phyloP scores from a whole-genome alignment of 1,140 invertebrate genomes.

The Heterodera carotae region DNA sequence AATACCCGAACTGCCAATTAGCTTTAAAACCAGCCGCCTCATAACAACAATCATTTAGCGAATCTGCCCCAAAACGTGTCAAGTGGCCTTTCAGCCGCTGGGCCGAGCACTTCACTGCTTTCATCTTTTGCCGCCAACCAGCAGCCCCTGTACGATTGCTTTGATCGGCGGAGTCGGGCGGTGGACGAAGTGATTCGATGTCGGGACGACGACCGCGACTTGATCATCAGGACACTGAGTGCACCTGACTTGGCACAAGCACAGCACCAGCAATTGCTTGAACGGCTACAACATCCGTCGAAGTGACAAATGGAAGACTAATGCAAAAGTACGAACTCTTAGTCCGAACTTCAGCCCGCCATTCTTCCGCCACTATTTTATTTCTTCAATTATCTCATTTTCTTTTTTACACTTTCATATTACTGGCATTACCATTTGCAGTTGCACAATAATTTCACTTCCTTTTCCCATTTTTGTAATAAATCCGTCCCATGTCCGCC shows the following conservation, averaged over 20 bases:
- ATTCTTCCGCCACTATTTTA: not conserved
- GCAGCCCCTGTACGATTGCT: constrained; percentile 1
- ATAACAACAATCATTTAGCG: not conserved
- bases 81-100: not conserved
- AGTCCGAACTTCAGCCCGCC: not conserved
- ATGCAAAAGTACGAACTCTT: not conserved
- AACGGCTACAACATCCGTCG: not conserved
- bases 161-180: not conserved
- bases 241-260: constrained; percentile 7
- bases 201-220: not conserved
- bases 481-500: too few relatives aligned
- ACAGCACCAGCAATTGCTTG: not conserved
- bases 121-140: not conserved
- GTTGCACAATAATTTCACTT: not conserved
- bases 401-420: not conserved
- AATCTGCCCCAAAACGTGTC: not conserved
- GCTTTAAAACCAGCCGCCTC: not conserved
- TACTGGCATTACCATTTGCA: not conserved
- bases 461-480: not conserved
- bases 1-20: not conserved
- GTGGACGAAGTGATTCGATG: not conserved
- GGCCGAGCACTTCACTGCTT: not conserved
- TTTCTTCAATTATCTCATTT: not conserved
- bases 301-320: not conserved
- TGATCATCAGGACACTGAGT: constrained; percentile 7